Percentiles rank a stretch among this genome's conserved stretches.
Evolutionary conservation across 2,888 invertebrate genomes (phyloP).

Genomic region (Hirtodrosophila histrioides): DNA sequence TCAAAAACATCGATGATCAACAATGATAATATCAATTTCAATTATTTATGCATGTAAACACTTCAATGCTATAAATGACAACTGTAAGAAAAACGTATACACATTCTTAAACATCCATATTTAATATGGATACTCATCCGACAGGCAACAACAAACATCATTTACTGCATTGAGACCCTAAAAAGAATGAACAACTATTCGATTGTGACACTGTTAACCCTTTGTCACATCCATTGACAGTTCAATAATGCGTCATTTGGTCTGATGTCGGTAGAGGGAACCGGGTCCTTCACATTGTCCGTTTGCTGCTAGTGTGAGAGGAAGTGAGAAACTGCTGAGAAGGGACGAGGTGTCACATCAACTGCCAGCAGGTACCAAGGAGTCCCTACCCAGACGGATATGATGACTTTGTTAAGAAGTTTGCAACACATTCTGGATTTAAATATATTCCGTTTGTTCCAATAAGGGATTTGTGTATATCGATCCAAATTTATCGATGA

Average conservation of each 20-base stretch:
- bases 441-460: too few relatives aligned
- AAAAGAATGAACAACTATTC: conserved; percentile 52
- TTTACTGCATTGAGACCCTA: conserved; percentile 27
- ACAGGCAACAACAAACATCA: conserved; percentile 20
- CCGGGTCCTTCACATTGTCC: conserved; percentile 11
- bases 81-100: conserved; percentile 2
- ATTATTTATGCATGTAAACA: conserved; percentile 33
- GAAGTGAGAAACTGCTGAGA: conserved; percentile 23
- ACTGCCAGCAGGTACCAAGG: conserved; percentile 30
- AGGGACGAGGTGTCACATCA: conserved; percentile 45
- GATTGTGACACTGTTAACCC: conserved; percentile 75
- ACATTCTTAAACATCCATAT: conserved; percentile 14
- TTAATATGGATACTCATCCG: conserved; percentile 14
- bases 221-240: conserved; percentile 79
- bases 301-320: conserved; percentile 11
- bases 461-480: too few relatives aligned
- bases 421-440: neutral
- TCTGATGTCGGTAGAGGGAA: conserved; percentile 32
- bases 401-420: conserved; percentile 5
- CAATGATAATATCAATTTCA: conserved; percentile 19
- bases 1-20: neutral
- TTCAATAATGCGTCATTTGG: conserved; percentile 80
- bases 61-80: conserved; percentile 32
- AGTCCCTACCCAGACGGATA: conserved; percentile 9
- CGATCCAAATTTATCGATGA: too few relatives aligned